Percentiles rank a stretch among this genome's conserved stretches.
These are phyloP conservation scores for Griposia aprilina DNA, from an alignment of 2,888 invertebrate species.

Conservation along the genomic window DNA sequence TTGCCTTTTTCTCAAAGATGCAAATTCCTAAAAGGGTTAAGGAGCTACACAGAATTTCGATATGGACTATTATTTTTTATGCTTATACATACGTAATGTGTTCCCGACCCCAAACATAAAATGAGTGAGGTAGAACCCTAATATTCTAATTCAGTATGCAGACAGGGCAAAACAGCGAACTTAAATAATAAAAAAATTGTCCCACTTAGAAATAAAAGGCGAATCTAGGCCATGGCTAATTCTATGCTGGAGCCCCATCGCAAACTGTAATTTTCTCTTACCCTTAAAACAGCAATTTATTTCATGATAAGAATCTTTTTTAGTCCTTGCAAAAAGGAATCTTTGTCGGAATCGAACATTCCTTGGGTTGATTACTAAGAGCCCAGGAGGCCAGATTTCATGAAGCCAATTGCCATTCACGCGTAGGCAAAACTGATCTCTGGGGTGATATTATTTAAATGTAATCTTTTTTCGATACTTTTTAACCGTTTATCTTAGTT, in stretches of 20 bases:
- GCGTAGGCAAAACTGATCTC: slow-evolving; percentile 88
- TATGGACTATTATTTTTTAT: slow-evolving; percentile 63
- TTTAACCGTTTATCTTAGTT: slow-evolving; percentile 78
- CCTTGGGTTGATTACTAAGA: slow-evolving; percentile 86
- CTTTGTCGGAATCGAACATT: slow-evolving; percentile 86
- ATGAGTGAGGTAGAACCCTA: slow-evolving; percentile 56
- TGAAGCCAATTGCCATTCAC: slow-evolving; percentile 86
- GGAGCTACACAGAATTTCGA: slow-evolving; percentile 39
- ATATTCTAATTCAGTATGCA: slow-evolving; percentile 62
- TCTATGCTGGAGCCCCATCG: slow-evolving; percentile 80
- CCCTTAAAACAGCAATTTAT: slow-evolving; percentile 84
- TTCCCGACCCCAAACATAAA: slow-evolving; percentile 61
- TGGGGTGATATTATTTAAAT: slow-evolving; percentile 90
- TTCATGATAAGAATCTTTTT: slow-evolving; percentile 88
- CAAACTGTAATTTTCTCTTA: slow-evolving; percentile 87
- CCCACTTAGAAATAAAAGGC: slow-evolving; percentile 61
- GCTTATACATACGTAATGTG: slow-evolving; percentile 56
- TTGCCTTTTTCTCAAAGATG: slow-evolving; percentile 34
- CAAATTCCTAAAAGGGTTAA: slow-evolving; percentile 59
- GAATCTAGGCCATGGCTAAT: slow-evolving; percentile 79
- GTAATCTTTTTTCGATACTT: slow-evolving; percentile 90
- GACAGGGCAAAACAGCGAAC: slow-evolving; percentile 55
- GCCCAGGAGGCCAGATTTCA: slow-evolving; percentile 89
- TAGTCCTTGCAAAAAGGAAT: slow-evolving; percentile 86
- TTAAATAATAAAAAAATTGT: slow-evolving; percentile 61